These are phyloP conservation scores for Tipula vernalis DNA, from an alignment of 2,888 invertebrate genomes.

Conservation along the genomic window DNA sequence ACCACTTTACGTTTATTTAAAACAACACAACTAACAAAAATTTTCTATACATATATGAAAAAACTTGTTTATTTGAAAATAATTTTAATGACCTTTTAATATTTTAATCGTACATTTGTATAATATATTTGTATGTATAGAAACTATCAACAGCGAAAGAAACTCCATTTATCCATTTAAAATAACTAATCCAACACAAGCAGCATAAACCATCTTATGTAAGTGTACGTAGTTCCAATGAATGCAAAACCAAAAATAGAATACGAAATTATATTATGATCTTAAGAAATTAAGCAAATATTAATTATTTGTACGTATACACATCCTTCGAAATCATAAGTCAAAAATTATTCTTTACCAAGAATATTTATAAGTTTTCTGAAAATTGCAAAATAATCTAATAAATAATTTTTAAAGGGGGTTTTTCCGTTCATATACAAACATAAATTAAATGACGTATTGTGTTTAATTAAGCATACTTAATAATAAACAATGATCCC, in stretches of 20 bases:
- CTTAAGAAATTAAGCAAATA: not conserved
- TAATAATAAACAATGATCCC: too few relatives aligned
- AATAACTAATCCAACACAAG: not conserved
- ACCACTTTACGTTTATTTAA: not conserved
- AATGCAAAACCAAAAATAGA: not conserved
- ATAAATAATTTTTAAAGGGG: not conserved
- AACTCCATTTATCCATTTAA: not conserved
- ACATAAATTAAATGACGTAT: not conserved
- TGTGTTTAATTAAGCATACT: too few relatives aligned
- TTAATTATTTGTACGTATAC: not conserved
- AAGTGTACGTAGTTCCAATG: not conserved
- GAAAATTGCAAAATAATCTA: not conserved
- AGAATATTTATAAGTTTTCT: not conserved
- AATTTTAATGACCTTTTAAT: not conserved
- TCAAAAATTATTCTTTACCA: not conserved
- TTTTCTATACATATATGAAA: not conserved
- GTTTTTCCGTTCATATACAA: not conserved
- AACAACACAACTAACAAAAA: not conserved
- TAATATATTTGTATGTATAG: not conserved
- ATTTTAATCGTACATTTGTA: not conserved
- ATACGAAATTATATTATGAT: not conserved
- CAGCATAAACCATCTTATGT: not conserved
- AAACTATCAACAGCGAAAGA: not conserved
- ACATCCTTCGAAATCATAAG: not conserved
- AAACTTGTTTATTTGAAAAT: not conserved